Evolutionary conservation across 2,888 invertebrate species (phyloP).

Genomic region (Crioceris asparagi): DNA sequence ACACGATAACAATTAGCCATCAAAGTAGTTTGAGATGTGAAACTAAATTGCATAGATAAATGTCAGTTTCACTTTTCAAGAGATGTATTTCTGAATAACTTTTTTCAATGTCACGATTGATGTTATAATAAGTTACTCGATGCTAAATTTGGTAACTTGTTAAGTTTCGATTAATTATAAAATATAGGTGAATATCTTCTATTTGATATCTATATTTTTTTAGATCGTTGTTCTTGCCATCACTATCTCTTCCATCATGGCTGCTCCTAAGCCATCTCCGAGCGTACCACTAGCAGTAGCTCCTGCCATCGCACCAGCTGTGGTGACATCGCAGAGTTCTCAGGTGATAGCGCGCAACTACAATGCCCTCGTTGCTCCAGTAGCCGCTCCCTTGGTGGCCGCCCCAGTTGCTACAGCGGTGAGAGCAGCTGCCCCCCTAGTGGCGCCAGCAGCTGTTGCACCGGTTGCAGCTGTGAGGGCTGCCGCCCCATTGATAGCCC

Average conservation of each 20-base stretch:
- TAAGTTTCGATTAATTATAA: too few relatives aligned
- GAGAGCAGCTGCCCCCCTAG: slow-evolving; percentile 36
- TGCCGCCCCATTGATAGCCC: neutral
- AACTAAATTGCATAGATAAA: too few relatives aligned
- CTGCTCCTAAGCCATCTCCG: slow-evolving; percentile 7
- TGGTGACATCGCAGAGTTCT: slow-evolving; percentile 54
- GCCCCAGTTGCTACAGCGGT: slow-evolving; percentile 29
- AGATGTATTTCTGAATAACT: too few relatives aligned
- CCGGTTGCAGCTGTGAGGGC: neutral
- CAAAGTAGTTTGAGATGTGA: too few relatives aligned
- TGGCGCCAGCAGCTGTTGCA: slow-evolving; percentile 25
- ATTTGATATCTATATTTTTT: neutral
- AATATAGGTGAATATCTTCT: too few relatives aligned
- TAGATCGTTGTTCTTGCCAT: slow-evolving; percentile 1
- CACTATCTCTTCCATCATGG: neutral
- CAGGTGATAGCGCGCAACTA: slow-evolving; percentile 53
- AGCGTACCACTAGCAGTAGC: slow-evolving; percentile 21
- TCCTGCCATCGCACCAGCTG: slow-evolving; percentile 27
- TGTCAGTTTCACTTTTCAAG: too few relatives aligned
- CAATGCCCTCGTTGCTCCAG: slow-evolving; percentile 41
- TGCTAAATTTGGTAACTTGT: too few relatives aligned
- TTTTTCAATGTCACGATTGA: too few relatives aligned
- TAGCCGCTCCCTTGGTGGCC: slow-evolving; percentile 30
- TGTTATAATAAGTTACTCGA: too few relatives aligned
- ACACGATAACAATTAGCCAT: too few relatives aligned